Conservation (phyloP, 2,113 vertebrate genomes). For the Typhlomys cinereus region DNA sequence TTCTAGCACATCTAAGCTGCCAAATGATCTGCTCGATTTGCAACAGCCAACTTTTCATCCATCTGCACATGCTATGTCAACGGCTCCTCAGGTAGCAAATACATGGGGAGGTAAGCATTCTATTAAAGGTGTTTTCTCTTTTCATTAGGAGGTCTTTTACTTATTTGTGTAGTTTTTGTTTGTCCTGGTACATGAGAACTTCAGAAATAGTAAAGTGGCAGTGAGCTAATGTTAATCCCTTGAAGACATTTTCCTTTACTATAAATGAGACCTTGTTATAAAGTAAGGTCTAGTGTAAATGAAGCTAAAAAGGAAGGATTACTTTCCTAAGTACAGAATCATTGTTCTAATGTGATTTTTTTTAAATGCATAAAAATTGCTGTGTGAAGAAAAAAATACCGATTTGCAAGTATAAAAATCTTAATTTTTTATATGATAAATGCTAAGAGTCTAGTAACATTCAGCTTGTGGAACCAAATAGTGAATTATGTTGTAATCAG, state of each 20-base stretch:
- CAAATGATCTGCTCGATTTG: conserved; percentile 95
- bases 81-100: conserved; percentile 90
- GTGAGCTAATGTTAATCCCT: conserved; percentile 25
- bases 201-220: conserved; percentile 33
- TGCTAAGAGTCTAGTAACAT: conserved; percentile 41
- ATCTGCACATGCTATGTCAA: conserved; percentile 88
- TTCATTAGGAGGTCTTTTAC: background rate
- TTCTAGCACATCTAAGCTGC: conserved; percentile 92
- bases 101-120: conserved; percentile 95
- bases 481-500: background rate
- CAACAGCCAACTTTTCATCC: conserved; percentile 96
- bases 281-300: conserved; percentile 44
- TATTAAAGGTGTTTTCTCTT: background rate
- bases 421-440: background rate
- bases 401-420: background rate
- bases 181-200: background rate
- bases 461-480: background rate
- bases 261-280: conserved; percentile 33
- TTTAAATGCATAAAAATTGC: background rate
- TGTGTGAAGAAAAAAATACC: background rate
- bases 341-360: conserved; percentile 30
- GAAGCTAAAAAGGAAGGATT: conserved; percentile 12
- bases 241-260: conserved; percentile 42
- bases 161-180: conserved; percentile 10
- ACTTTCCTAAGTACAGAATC: conserved; percentile 9